Evolutionary conservation across 2,888 invertebrate species (phyloP), one percentile per base, ranked within the genome.

Genomic region (Silvanus unidentatus): DNA sequence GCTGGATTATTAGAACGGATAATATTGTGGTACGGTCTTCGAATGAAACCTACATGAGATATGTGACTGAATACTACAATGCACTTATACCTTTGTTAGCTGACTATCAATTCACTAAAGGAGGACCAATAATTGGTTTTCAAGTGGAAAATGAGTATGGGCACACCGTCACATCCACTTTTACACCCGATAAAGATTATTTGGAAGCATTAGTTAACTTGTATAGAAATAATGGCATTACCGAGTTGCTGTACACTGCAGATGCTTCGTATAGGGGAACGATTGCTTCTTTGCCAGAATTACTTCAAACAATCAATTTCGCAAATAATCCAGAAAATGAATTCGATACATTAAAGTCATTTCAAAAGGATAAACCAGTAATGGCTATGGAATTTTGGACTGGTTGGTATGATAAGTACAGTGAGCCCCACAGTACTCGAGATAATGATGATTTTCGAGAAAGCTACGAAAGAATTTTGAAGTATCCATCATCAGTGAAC

Each of bases 51-150:
- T 37, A 37, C 12, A 11, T 37, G 13, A 5, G 14, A 6, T 62
- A 77, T 16, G 69, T 72, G 55, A 76, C 77, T 1, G 74, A 52
- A 11, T 60, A 57, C 43, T 59, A 59, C 37, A 57, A 54, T 36
- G 14, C 3, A 16, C 53, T 82, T 1, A 61, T 82, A 44, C 68
- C 73, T 1, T 71, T 68, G 44, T 55, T 82, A 1, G 64, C 71
- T 11, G 74, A 75, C 1, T 66, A 74, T 10, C 71, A 82, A 11
- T 77, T 82, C 58, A 77, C 75, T 29, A 87, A 87, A 60, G 90
- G 91, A 0, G 93, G 93, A 0, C 88, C 91, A 0, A 82, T 93
- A 22, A 88, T 93, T 46, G 82, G 88, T 76, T 83, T 92, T 35
- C 92, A 93, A 58, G 80, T 91, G 15, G 96, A 96, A 74, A 98